Base-by-base conservation (phyloP, 2,113 vertebrate genomes). In the Oophaga pumilio region DNA sequence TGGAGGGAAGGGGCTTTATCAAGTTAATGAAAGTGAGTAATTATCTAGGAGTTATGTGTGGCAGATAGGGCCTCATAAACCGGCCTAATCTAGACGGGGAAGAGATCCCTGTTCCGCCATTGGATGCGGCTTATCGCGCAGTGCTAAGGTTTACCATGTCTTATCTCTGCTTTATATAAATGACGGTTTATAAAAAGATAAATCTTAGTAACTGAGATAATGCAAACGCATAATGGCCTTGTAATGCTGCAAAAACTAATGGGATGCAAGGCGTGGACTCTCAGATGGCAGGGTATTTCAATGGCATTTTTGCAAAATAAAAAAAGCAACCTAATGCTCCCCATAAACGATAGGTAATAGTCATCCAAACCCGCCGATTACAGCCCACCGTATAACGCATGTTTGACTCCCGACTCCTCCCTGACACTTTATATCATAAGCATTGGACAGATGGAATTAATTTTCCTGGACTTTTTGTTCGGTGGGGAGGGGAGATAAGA, bases 161-260 rank as follows among this genome's bases (percentile, higher is more conserved):
- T 77, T 77, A 77, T 77, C 74, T 77, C 20, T 77, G 17, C 10
- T 52, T 76, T 74, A 74, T 74, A 24, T 33, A 74, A 74, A 74
- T 74, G 43, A 50, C 18, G 3, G 43, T 28, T 50, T 76, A 76
- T 76, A 76, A 76, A 76, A 50, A 76, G 43, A 76, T 76, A 76
- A 76, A 53, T 53, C 49, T 53, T 52, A 77, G 74, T 50, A 77
- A n/a, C 74, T 77, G 74, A 53, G 74, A 77, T 77, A 77, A 15
- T 52, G 50, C 49, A 77, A 12, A 53, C 11, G 6, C 74, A 24
- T 76, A 3, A 49, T 53, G 74, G 73, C 74, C 74, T 77, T 77
- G 74, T 53, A 22, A 24, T 4, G 15, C 6, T 15, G 69, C 7
- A 1, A 43, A 12, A 33, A 73, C 26, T 1, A 68, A 68, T 20